Evolutionary conservation across 1,140 invertebrate species (phyloP), one percentile per base, ranked within the genome.

Genomic region (Drosophila nigromelanica): DNA sequence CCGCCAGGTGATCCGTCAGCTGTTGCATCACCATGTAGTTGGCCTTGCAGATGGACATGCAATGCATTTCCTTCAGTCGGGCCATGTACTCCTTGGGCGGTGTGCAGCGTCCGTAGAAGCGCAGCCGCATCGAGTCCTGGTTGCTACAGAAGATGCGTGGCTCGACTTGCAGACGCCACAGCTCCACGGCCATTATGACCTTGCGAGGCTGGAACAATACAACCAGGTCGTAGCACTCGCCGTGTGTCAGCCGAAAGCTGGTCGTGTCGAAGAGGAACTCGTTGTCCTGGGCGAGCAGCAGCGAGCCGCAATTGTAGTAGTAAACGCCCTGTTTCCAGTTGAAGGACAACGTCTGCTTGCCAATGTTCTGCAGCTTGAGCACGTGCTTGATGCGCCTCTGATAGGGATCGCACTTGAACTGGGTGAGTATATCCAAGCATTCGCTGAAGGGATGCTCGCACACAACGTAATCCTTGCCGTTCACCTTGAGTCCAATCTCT

Each of bases 151-250:
- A 87, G 5, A 90, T 74, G 1, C 71, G 51, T 0, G 90, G 90
- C 10, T 87, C 73, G 15, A 83, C 67, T 6, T 76, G 72, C 5
- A 91, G 45, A 6, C 70, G 55, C 90, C 90, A 91, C 21, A 89
- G 64, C 27, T 85, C 73, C 58, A 89, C 64, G 10, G 73, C 52
- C 42, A 89, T 60, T 5, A 56, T 11, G 0, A 90, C 90, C 45
- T 70, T 78, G 1, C 90, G 80, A 0, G 90, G 90, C 67, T 90
- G 90, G 51, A 73, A 91, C 45, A 83, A 21, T 2, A 91, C 82
- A 12, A 56, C 27, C 6, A 91, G 10, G 4, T 60, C 58, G 0
- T 54, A 67, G 6, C 15, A 55, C 15, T 91, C 66, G 0, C 82
- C 75, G 0, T 64, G n/a, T 0, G 30, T 12, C 5, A 91, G 51